Percentiles rank a stretch among this genome's conserved stretches.
Conservation (phyloP, 2,797 vertebrate species). For the Sphaeramia orbicularis region DNA sequence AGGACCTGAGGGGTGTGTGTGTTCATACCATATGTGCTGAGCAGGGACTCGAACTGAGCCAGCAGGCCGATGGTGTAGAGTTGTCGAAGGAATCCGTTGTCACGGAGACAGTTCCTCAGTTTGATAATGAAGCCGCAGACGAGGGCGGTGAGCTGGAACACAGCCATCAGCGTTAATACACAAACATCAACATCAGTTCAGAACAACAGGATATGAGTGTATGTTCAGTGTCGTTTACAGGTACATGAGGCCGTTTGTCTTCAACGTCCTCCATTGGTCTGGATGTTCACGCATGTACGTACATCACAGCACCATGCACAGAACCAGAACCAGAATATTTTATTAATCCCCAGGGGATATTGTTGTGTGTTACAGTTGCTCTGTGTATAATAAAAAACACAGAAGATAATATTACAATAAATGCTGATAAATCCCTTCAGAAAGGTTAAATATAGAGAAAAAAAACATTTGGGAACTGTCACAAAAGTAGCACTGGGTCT, state of each 20-base stretch:
- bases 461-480: no score
- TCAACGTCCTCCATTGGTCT: no score
- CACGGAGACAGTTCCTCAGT: conserved; percentile 94
- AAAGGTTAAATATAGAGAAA: no score
- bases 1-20: conserved; percentile 1
- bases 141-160: conserved; percentile 91
- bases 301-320: no score
- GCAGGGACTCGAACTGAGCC: conserved; percentile 95
- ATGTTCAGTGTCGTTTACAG: neutral
- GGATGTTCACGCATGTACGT: no score
- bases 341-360: no score
- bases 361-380: no score
- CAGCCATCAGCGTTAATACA: conserved; percentile 2
- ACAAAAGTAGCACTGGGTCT: no score
- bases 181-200: neutral
- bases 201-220: neutral
- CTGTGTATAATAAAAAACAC: no score
- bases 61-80: conserved; percentile 97
- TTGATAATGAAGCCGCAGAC: conserved; percentile 98
- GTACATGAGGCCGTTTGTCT: neutral
- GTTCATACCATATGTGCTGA: conserved; percentile 94
- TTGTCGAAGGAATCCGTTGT: conserved; percentile 95
- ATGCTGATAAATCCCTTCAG: no score
- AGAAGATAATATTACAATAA: no score
- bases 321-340: no score